Conservation (phyloP, 2,888 invertebrate species). For the Oligia fasciuncula region DNA sequence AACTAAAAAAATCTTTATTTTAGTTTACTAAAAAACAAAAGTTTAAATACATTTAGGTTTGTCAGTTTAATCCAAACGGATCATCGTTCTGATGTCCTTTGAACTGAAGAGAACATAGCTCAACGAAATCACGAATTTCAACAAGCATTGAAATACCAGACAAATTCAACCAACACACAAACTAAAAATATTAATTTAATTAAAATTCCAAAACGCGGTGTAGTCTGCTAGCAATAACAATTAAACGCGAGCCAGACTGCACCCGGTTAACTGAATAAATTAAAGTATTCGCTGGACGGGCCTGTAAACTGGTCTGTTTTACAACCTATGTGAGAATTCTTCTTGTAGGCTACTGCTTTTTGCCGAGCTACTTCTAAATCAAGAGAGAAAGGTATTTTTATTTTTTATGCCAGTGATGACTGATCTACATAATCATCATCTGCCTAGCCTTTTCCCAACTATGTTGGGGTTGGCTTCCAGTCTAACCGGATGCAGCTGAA, state of each 20-base stretch:
- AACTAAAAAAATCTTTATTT: no score
- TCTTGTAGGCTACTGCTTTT: slow-evolving; percentile 13
- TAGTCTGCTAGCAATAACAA: slow-evolving; percentile 59
- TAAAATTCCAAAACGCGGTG: slow-evolving; percentile 55
- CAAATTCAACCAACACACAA: slow-evolving; percentile 16
- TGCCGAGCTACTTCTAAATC: neutral
- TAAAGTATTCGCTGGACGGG: slow-evolving; percentile 50
- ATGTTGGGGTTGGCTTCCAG: no score
- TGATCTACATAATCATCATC: neutral
- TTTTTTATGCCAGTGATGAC: neutral
- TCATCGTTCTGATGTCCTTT: neutral
- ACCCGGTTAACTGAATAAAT: slow-evolving; percentile 59
- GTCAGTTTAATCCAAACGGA: neutral
- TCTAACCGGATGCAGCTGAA: no score
- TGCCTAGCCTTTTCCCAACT: no score
- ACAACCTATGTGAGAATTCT: slow-evolving; percentile 39
- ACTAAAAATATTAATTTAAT: slow-evolving; percentile 62
- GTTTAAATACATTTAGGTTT: neutral
- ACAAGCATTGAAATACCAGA: slow-evolving; percentile 18
- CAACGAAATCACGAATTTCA: slow-evolving; percentile 12
- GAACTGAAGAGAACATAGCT: neutral
- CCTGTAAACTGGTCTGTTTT: slow-evolving; percentile 47
- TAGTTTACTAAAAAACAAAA: neutral
- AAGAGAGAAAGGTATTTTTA: neutral
- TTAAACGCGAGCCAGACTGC: slow-evolving; percentile 59